Evolutionary conservation across 2,113 vertebrate genomes (phyloP).

Genomic region (Solea solea): DNA sequence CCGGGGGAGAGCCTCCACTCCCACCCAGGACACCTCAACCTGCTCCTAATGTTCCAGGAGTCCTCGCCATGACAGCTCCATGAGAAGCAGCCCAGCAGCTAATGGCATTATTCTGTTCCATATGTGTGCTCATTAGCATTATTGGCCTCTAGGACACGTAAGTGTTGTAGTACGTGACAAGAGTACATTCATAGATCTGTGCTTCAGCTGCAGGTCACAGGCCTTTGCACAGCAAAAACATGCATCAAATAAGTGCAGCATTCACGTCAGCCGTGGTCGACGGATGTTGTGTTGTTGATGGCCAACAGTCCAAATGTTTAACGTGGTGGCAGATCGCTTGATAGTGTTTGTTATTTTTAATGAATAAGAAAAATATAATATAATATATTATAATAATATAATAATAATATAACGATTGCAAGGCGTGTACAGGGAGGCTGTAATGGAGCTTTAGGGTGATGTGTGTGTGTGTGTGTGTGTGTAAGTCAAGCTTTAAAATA

Average conservation of each 20-base stretch:
- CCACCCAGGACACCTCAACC: conserved; percentile 38
- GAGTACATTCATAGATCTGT: conserved; percentile 41
- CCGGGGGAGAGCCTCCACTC: conserved; percentile 60
- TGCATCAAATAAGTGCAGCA: no score
- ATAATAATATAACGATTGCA: no score
- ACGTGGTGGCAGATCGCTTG: no score
- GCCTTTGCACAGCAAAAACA: conserved; percentile 9
- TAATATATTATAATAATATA: no score
- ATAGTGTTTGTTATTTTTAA: no score
- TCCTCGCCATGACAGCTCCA: conserved; percentile 59
- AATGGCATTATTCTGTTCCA: conserved; percentile 69
- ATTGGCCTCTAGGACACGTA: conserved; percentile 38
- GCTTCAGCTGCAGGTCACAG: conserved; percentile 14
- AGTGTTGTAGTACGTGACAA: conserved; percentile 47
- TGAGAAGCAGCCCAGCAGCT: conserved; percentile 55
- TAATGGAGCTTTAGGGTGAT: no score
- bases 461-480: no score
- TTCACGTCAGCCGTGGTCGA: no score
- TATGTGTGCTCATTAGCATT: conserved; percentile 67
- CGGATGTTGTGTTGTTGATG: no score
- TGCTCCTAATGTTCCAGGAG: conserved; percentile 32
- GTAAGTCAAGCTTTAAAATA: no score
- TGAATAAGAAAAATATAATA: no score
- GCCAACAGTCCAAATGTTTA: background rate
- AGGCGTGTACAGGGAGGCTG: no score